These are phyloP conservation scores for Hipparchia sbordonii DNA, from an alignment of 2,888 invertebrate species.

Conservation along the genomic window DNA sequence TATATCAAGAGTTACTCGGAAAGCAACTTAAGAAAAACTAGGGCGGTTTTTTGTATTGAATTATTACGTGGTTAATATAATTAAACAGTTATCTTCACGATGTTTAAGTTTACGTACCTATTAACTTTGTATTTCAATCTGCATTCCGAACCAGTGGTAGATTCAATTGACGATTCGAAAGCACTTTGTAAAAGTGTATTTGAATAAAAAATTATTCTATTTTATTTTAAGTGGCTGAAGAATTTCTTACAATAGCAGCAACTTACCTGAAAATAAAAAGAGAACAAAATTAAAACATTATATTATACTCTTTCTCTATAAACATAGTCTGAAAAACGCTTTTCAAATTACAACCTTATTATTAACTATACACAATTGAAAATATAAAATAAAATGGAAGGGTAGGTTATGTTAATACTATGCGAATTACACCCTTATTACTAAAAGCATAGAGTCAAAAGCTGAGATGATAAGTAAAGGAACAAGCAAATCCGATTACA, in stretches of 20 bases:
- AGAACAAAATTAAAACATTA: conserved; percentile 10
- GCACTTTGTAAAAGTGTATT: too few relatives aligned
- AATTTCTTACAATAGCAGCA: neutral
- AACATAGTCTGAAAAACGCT: too few relatives aligned
- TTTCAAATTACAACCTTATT: conserved; percentile 14
- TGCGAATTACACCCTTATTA: neutral
- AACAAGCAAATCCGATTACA: conserved; percentile 34
- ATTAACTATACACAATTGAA: neutral
- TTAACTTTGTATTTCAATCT: conserved; percentile 16
- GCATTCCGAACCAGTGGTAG: too few relatives aligned
- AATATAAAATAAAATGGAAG: neutral
- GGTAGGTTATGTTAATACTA: neutral
- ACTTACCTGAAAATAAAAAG: conserved; percentile 13
- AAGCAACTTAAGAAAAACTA: neutral
- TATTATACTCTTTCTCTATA: neutral
- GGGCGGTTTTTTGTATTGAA: neutral
- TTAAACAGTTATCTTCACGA: conserved; percentile 7
- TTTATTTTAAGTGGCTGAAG: neutral
- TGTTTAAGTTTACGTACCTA: conserved; percentile 3
- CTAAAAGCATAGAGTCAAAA: conserved; percentile 13
- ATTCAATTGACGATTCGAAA: too few relatives aligned
- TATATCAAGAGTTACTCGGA: neutral
- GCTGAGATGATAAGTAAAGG: neutral
- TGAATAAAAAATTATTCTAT: too few relatives aligned
- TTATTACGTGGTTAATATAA: neutral